phyloP scores from a whole-genome alignment of 1,140 invertebrate genomes.

The Pristionchus pacificus region DNA sequence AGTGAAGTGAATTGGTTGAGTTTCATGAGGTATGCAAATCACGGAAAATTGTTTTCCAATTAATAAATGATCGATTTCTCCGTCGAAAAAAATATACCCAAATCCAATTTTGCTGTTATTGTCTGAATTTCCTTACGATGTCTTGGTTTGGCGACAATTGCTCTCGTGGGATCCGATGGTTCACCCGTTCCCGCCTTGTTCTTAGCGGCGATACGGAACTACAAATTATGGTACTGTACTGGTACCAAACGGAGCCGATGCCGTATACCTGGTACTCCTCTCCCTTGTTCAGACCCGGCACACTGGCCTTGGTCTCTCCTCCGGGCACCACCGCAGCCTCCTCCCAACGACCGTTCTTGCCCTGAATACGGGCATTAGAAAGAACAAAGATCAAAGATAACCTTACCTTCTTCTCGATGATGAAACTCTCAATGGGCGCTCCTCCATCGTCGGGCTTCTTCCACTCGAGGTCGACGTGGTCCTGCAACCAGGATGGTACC shows the following conservation, averaged over 20 bases:
- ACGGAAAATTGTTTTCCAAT: no score
- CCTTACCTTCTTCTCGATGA: slow-evolving; percentile 80
- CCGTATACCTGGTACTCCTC: slow-evolving; percentile 78
- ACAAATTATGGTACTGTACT: slow-evolving; percentile 60
- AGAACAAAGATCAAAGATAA: slow-evolving; percentile 74
- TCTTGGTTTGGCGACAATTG: slow-evolving; percentile 72
- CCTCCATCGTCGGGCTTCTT: slow-evolving; percentile 76
- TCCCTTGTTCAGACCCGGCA: slow-evolving; percentile 80
- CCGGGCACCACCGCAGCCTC: slow-evolving; percentile 67
- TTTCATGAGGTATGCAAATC: no score
- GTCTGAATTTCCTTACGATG: no score
- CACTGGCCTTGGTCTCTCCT: slow-evolving; percentile 69
- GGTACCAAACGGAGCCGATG: background rate
- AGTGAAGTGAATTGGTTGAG: slow-evolving; percentile 16
- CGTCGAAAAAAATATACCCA: no score
- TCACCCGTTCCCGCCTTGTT: slow-evolving; percentile 91
- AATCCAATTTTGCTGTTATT: no score
- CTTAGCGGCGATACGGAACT: slow-evolving; percentile 84
- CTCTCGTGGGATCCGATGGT: slow-evolving; percentile 85
- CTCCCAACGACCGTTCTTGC: slow-evolving; percentile 59
- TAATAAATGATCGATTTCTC: no score
- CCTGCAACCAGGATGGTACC: slow-evolving; percentile 58
- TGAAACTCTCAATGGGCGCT: slow-evolving; percentile 88
- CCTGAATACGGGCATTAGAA: no score
- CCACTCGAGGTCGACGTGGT: slow-evolving; percentile 82